Base-by-base conservation (phyloP, 2,888 invertebrate genomes). In the Agrilus biguttatus region DNA sequence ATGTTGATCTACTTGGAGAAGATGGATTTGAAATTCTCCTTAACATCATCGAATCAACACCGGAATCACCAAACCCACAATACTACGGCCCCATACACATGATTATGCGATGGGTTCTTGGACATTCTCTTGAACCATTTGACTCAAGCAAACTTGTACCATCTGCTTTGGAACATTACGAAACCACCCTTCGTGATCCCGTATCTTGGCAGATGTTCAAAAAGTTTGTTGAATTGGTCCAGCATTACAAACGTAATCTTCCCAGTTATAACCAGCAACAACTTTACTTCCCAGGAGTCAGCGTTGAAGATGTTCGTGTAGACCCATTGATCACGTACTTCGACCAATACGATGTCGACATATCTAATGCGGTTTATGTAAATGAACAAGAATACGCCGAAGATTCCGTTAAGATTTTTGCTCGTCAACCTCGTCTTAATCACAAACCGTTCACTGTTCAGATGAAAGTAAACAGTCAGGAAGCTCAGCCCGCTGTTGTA, bases 241-340 rank as follows among this genome's bases (percentile, higher is more conserved):
- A 68, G 39, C 59, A 65, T 47, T 81, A 78, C 72, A 73, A 77
- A 51, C 55, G 70, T 47, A 62, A 71, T 38, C 65, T 82, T 32
- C 72, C 74, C 36, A 56, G 65, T 1, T 83, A 85, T 70, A 77
- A 71, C 42, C 66, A 63, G 44, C 73, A 78, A 49, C 74, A 83
- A 47, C 65, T 84, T 34, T 54, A 69, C 39, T 63, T 74, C 48
- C 74, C 76, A 12, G 76, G 77, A 32, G 78, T 84, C 3, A 60
- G 64, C 39, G 72, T 85, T 49, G 65, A 77, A 50, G 72, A 74
- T 47, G 75, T 83, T 23, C 71, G 77, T 5, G 71, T 79, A 46
- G 78, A 77, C 53, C 74, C 78, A 46, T 63, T 85, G 35, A 65
- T 75, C 28, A 85, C 84, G 19, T 81, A 74, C 69, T 81, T 80